A percentile compares a stretch with the other conserved stretches of the same genome.
These are phyloP conservation scores for Zele albiditarsus DNA, from an alignment of 2,888 invertebrate species.

Conservation along the genomic window DNA sequence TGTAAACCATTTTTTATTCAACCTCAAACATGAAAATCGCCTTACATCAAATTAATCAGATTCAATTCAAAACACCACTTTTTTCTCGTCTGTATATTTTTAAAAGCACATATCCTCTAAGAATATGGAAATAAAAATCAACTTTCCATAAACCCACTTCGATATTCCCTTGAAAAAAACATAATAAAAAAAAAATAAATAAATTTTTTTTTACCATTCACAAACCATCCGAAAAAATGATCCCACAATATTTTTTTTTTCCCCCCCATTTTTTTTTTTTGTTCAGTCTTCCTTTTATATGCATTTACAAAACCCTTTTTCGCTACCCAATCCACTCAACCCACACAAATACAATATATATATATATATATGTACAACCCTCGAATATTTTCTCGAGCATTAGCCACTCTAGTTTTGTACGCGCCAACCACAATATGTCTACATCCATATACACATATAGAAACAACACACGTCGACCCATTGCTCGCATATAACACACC, in stretches of 20 bases:
- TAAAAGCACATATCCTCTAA: too few relatives aligned
- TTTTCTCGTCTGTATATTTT: too few relatives aligned
- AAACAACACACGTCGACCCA: neutral
- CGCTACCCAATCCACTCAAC: neutral
- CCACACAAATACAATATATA: neutral
- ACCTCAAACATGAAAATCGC: too few relatives aligned
- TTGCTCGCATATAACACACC: neutral
- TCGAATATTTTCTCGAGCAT: neutral
- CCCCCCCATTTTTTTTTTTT: neutral
- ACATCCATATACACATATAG: neutral
- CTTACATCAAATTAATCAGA: too few relatives aligned
- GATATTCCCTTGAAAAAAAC: too few relatives aligned
- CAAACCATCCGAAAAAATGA: neutral
- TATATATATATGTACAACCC: neutral
- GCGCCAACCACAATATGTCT: constrained; percentile 1
- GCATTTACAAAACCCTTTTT: neutral
- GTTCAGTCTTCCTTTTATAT: neutral
- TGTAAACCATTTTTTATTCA: too few relatives aligned
- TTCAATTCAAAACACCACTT: too few relatives aligned
- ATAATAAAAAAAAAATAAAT: neutral
- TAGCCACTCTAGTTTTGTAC: neutral
- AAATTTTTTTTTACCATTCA: neutral
- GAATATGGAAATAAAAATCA: too few relatives aligned
- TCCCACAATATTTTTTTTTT: neutral
- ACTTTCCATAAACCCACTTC: too few relatives aligned